phyloP scores from a whole-genome alignment of 1,140 invertebrate genomes.

The Caenorhabditis inopinata region DNA sequence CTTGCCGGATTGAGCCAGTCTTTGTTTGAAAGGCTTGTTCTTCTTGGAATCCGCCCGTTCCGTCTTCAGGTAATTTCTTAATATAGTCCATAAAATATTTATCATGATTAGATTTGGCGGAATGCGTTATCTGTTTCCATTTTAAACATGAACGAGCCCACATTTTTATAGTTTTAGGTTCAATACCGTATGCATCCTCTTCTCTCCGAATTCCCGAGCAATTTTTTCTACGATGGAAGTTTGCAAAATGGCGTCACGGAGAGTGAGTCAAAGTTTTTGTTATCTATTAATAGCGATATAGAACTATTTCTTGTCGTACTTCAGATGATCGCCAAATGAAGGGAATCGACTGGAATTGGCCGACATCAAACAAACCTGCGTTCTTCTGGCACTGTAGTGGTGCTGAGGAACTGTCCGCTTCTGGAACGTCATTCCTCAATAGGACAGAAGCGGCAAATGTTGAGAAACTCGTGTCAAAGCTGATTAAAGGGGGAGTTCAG shows the following conservation, averaged over 20 bases:
- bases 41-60: slow-evolving; percentile 90
- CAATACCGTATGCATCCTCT: slow-evolving; percentile 98
- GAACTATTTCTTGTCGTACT: too few relatives aligned
- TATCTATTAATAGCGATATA: too few relatives aligned
- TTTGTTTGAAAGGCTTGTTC: slow-evolving; percentile 92
- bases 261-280: slow-evolving; percentile 66
- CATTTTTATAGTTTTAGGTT: slow-evolving; percentile 70
- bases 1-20: slow-evolving; percentile 93
- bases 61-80: slow-evolving; percentile 74
- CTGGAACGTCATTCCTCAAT: slow-evolving; percentile 96
- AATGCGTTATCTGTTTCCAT: too few relatives aligned
- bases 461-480: slow-evolving; percentile 79
- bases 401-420: slow-evolving; percentile 96
- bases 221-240: slow-evolving; percentile 98
- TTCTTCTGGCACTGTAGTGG: slow-evolving; percentile 95
- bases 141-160: neutral
- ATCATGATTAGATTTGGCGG: neutral
- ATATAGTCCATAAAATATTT: too few relatives aligned
- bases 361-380: slow-evolving; percentile 91
- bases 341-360: slow-evolving; percentile 97
- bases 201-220: slow-evolving; percentile 92
- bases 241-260: slow-evolving; percentile 97
- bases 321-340: slow-evolving; percentile 82
- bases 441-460: slow-evolving; percentile 96
- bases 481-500: slow-evolving; percentile 72